phyloP scores from a whole-genome alignment of 1,140 invertebrate genomes.

The Coenobita brevimanus region DNA sequence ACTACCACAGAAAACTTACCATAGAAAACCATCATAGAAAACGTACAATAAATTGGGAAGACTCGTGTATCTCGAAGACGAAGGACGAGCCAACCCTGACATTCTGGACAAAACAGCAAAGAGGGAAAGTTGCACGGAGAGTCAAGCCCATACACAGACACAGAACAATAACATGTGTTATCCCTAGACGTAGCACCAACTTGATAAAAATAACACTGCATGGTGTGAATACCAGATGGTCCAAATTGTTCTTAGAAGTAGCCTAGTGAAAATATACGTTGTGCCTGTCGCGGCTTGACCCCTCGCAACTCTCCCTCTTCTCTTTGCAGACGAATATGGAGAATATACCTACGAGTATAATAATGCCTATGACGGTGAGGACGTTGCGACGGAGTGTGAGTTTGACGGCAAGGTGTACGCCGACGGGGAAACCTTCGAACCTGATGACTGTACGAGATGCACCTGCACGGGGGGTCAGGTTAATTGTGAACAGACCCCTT shows the following conservation, averaged over 20 bases:
- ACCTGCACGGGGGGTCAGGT: constrained; percentile 77
- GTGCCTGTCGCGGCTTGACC: constrained; percentile 12
- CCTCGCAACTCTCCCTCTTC: constrained; percentile 64
- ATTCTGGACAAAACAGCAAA: constrained; percentile 14
- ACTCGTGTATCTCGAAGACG: constrained; percentile 9
- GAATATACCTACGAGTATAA: constrained; percentile 64
- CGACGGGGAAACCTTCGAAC: constrained; percentile 79
- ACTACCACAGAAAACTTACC: constrained; percentile 18
- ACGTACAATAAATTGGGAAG: not conserved
- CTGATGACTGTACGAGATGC: constrained; percentile 80
- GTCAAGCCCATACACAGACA: constrained; percentile 52
- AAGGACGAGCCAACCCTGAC: not conserved
- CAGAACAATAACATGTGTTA: constrained; percentile 53
- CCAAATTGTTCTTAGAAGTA: constrained; percentile 22
- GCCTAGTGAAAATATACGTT: not conserved
- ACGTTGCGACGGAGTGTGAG: constrained; percentile 71
- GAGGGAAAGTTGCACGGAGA: constrained; percentile 64
- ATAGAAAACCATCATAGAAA: constrained; percentile 12
- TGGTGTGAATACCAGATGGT: constrained; percentile 17
- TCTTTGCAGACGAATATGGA: constrained; percentile 67
- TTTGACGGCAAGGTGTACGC: constrained; percentile 77
- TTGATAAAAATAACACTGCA: not conserved
- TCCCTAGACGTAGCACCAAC: not conserved
- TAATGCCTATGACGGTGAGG: not conserved
- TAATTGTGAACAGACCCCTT: constrained; percentile 75